Base-by-base conservation (phyloP, 1,140 invertebrate genomes). In the Cardiocondyla obscurior region DNA sequence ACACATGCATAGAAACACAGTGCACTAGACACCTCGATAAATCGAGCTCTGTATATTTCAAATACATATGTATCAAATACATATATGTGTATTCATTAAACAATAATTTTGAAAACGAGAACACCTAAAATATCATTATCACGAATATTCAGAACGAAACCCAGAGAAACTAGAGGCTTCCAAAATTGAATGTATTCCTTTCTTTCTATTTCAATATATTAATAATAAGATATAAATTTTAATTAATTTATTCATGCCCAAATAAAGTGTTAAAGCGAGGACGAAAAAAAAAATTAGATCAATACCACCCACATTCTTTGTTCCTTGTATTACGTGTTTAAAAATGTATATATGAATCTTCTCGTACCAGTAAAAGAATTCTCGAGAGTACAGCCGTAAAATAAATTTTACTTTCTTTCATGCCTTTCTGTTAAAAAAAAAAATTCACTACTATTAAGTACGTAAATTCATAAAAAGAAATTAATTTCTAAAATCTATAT, bases 371-470 rank as follows among this genome's bases (percentile, higher is more conserved):
- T 25, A 64, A 22, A 53, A 44, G 39, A 53, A 73, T 86, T 85
- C 51, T 74, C 49, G 28, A 16, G 62, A 25, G n/a, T 36, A 28
- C 22, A 16, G 30, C 42, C 10, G 67, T 49, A 49, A 86, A 81
- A 77, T 83, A 86, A 86, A 86, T 86, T 64, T 49, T 57, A 10
- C 46, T 70, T 51, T 67, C 58, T 58, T 46, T 28, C 30, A 14
- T n/a, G 5, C 8, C 33, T 33, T n/a, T n/a, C 22, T 25, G 60
- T 65, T 62, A 30, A 82, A 83, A 85, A 25, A 49, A 83, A 53
- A 14, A 77, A 62, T n/a, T n/a, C n/a, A n/a, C 30, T 30, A 44
- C n/a, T 30, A 33, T 33, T 4, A 0, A 46, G 14, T 51, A 60
- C 28, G 25, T 3, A 28, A 36, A 58, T 55, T 74, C 6, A 16